Conservation (phyloP, 2,888 invertebrate genomes). For the Eristalis intricaria region DNA sequence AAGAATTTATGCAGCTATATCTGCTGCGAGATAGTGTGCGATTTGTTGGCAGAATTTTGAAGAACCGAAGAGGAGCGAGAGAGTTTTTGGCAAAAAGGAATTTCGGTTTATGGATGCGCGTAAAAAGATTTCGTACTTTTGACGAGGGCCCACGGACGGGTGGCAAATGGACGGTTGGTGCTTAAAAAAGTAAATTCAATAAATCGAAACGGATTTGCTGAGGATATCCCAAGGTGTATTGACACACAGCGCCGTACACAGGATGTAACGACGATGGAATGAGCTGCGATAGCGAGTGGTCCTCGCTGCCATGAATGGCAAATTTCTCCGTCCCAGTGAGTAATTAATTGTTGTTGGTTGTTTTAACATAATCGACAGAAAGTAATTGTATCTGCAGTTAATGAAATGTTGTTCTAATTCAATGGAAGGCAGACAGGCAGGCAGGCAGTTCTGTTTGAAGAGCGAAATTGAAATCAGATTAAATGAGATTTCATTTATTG, state of each 20-base stretch:
- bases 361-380: slow-evolving; percentile 43
- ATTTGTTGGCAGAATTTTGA: slow-evolving; percentile 55
- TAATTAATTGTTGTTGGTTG: slow-evolving; percentile 56
- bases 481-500: neutral
- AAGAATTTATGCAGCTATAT: slow-evolving; percentile 14
- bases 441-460: neutral
- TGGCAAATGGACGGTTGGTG: neutral
- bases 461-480: neutral
- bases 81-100: slow-evolving; percentile 54
- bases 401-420: neutral
- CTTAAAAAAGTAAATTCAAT: slow-evolving; percentile 63
- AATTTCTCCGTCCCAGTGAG: slow-evolving; percentile 30
- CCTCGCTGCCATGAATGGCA: neutral
- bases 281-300: slow-evolving; percentile 34
- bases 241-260: neutral
- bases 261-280: slow-evolving; percentile 31
- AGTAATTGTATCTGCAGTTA: neutral
- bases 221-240: slow-evolving; percentile 6
- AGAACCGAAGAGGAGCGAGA: slow-evolving; percentile 7
- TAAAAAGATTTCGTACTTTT: slow-evolving; percentile 24
- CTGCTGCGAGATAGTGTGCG: neutral
- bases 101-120: slow-evolving; percentile 57
- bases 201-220: slow-evolving; percentile 62
- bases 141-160: neutral
- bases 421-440: neutral